Evolutionary conservation across 2,888 invertebrate genomes (phyloP).

Genomic region (Allygus modestus): DNA sequence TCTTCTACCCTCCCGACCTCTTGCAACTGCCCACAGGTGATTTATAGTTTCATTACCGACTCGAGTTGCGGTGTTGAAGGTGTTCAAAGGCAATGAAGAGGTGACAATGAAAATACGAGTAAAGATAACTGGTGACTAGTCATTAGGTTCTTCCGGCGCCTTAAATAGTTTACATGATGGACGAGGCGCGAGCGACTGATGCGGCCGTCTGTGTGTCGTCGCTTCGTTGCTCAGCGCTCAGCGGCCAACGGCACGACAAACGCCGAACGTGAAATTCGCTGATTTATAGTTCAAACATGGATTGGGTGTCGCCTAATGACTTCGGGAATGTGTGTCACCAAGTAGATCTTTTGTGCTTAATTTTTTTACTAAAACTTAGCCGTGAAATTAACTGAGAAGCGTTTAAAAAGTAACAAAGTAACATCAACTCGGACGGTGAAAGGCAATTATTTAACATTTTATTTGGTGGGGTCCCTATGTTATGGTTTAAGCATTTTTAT

Average conservation of each 20-base stretch:
- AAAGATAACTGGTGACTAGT: conserved; percentile 22
- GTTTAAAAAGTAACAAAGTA: too few species aligned
- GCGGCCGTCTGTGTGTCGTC: conserved; percentile 16
- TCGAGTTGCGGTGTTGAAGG: conserved; percentile 24
- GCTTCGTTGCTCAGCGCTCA: conserved; percentile 11
- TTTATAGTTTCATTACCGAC: conserved; percentile 1
- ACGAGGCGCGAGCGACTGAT: conserved; percentile 41
- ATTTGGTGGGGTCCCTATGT: too few species aligned
- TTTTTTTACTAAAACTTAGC: too few species aligned
- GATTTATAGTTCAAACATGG: not conserved
- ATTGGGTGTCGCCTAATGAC: too few species aligned
- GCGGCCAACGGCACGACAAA: not conserved
- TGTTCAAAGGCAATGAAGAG: conserved; percentile 36
- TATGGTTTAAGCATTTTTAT: too few species aligned
- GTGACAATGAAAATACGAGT: conserved; percentile 44
- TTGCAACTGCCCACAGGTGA: not conserved
- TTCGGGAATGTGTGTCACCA: not conserved
- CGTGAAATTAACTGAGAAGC: too few species aligned
- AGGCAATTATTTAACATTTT: too few species aligned
- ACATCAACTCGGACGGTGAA: too few species aligned
- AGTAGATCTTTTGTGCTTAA: too few species aligned
- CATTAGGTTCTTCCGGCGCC: conserved; percentile 55
- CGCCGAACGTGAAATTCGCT: not conserved
- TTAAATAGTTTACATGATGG: conserved; percentile 48
- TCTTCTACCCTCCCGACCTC: not conserved